phyloP scores from a whole-genome alignment of 1,140 invertebrate genomes.

The Bathynomus jamesi region DNA sequence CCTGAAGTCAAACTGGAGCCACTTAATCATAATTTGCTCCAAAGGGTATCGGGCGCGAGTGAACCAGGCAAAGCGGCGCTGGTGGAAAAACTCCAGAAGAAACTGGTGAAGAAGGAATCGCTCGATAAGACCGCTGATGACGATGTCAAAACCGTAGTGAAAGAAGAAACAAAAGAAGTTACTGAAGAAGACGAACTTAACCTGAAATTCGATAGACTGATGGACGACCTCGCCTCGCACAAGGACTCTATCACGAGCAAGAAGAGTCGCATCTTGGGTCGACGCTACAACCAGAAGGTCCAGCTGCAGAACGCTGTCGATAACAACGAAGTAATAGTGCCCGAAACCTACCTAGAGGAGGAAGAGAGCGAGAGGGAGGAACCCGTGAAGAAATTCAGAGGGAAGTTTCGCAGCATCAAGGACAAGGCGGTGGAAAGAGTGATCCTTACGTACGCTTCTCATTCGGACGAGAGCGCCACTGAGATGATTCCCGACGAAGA shows the following conservation, averaged over 20 bases:
- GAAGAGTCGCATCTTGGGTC: conserved; percentile 27
- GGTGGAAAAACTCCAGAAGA: conserved; percentile 26
- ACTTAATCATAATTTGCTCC: not conserved
- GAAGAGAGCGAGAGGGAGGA: conserved; percentile 32
- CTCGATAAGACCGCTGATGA: too few species aligned
- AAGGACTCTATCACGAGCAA: conserved; percentile 28
- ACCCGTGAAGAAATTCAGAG: conserved; percentile 30
- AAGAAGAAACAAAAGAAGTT: too few species aligned
- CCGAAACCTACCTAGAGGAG: conserved; percentile 15
- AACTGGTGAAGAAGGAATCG: too few species aligned
- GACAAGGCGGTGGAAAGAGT: conserved; percentile 32
- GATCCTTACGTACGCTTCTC: conserved; percentile 34
- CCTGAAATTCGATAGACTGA: conserved; percentile 21
- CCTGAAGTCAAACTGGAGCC: not conserved
- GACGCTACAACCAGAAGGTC: conserved; percentile 30
- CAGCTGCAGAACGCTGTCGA: conserved; percentile 31
- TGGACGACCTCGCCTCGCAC: conserved; percentile 26
- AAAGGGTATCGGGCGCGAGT: conserved; percentile 2
- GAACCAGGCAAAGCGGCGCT: conserved; percentile 27
- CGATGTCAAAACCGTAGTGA: too few species aligned
- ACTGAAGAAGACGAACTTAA: conserved; percentile 23
- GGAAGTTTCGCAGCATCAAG: conserved; percentile 35
- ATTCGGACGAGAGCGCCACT: conserved; percentile 34
- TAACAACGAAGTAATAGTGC: conserved; percentile 28
- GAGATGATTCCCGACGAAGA: conserved; percentile 37